phyloP scores from a whole-genome alignment of 2,113 vertebrate species.

The Albula glossodonta region DNA sequence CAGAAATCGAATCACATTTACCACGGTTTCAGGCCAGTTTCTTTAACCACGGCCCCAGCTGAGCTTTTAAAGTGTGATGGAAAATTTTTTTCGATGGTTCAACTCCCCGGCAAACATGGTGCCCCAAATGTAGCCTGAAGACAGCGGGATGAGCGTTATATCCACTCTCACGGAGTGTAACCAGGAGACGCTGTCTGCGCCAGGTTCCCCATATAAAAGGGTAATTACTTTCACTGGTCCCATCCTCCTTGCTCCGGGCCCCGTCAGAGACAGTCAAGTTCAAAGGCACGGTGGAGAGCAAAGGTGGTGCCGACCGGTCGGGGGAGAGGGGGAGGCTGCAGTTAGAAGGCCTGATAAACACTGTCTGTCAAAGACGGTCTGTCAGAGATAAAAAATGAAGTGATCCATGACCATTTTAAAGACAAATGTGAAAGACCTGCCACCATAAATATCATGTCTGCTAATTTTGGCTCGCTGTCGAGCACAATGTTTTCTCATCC shows the following conservation, averaged over 20 bases:
- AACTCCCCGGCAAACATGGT: background rate
- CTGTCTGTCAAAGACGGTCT: background rate
- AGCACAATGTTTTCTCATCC: background rate
- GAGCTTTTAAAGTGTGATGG: no score
- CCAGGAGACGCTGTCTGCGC: background rate
- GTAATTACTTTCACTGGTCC: background rate
- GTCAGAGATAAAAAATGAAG: background rate
- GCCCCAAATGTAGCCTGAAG: background rate
- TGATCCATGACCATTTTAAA: background rate
- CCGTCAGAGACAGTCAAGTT: background rate
- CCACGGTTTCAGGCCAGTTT: background rate
- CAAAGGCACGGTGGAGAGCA: background rate
- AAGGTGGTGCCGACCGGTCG: background rate
- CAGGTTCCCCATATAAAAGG: background rate
- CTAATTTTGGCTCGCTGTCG: background rate
- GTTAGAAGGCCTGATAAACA: background rate
- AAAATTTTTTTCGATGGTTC: background rate
- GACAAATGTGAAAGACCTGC: background rate
- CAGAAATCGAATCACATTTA: background rate
- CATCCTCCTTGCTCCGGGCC: background rate
- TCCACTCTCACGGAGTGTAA: background rate
- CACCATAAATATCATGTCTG: background rate
- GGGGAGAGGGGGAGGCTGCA: background rate
- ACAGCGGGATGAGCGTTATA: background rate
- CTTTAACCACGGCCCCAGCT: background rate